Evolutionary conservation across 2,113 vertebrate genomes (phyloP), one percentile per base, ranked within the genome.

Genomic region (Illadopsis cleaveri): DNA sequence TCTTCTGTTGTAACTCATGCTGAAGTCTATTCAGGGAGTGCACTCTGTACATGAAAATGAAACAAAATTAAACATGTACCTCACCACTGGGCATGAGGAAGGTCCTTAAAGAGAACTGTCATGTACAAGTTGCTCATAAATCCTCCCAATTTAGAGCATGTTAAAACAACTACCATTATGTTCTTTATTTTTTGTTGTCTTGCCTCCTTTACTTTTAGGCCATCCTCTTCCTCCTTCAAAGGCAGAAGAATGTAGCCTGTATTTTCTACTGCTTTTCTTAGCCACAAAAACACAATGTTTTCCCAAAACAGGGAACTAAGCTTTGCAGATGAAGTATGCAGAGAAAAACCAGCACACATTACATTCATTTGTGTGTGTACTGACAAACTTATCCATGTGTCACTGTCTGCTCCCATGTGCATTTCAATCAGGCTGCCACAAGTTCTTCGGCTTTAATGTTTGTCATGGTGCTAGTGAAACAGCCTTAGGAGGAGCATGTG

Each of bases 101-200:
- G 51, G 51, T 86, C 30, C 65, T 85, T 89, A 72, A 38, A 90
- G 60, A 78, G 54, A 89, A 62, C 57, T 94, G 82, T 89, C 69
- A 27, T 73, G 71, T 94, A 71, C 51, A 81, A 53, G 51, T 88
- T 94, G 79, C 40, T 83, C 38, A 61, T 92, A 94, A 93, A 90
- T 89, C n/a, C 40, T 79, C 37, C 44, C 68, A 70, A 12, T 85
- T 85, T 85, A 75, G 33, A 90, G 21, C 62, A 58, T 82, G 65
- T 92, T 95, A 92, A 86, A 93, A 81, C 60, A 75, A 51, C 72
- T 73, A 30, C 73, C 44, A 25, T 81, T 81, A 68, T 35, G 37
- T 53, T 66, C 21, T 92, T 77, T 48, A 24, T n/a, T 65, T 90
- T 92, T 73, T 53, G 38, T 64, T 78, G 15, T 56, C 64, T 71